phyloP scores from a whole-genome alignment of 1,140 invertebrate species.

The Psix sp. region DNA sequence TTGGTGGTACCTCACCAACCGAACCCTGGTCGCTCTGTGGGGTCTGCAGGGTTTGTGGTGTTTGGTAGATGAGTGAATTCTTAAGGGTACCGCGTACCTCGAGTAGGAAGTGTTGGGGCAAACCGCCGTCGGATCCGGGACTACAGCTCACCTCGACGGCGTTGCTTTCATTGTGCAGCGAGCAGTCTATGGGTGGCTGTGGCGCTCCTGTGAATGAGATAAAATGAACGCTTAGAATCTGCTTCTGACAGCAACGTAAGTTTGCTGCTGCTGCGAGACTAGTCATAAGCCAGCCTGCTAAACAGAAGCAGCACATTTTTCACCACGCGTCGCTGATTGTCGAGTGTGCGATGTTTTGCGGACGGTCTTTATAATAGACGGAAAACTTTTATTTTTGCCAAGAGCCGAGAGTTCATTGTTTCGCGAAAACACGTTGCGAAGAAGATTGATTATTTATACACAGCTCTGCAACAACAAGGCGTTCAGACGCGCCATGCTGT shows the following conservation, averaged over 20 bases:
- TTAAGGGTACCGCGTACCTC: slow-evolving; percentile 84
- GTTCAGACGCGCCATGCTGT: not conserved
- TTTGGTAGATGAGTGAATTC: slow-evolving; percentile 68
- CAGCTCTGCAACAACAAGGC: not conserved
- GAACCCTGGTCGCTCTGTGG: slow-evolving; percentile 80
- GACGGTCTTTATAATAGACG: slow-evolving; percentile 13
- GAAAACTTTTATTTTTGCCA: slow-evolving; percentile 15
- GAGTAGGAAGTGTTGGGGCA: slow-evolving; percentile 88
- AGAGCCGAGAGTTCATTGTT: slow-evolving; percentile 12
- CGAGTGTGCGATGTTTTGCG: slow-evolving; percentile 7
- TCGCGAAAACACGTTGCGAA: not conserved
- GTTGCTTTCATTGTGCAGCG: slow-evolving; percentile 81
- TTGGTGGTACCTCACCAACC: slow-evolving; percentile 75
- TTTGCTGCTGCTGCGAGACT: slow-evolving; percentile 33
- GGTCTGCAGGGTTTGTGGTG: slow-evolving; percentile 74
- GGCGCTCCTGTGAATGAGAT: slow-evolving; percentile 79
- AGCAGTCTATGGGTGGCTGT: slow-evolving; percentile 83
- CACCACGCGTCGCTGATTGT: slow-evolving; percentile 4
- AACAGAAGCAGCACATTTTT: slow-evolving; percentile 35
- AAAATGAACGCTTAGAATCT: slow-evolving; percentile 54
- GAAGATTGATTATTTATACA: slow-evolving; percentile 29
- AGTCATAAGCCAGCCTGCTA: slow-evolving; percentile 26
- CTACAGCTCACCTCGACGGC: slow-evolving; percentile 85
- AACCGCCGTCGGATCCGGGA: slow-evolving; percentile 87
- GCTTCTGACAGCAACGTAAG: slow-evolving; percentile 39